phyloP scores from a whole-genome alignment of 2,113 vertebrate genomes.

The Penelope pileata region DNA sequence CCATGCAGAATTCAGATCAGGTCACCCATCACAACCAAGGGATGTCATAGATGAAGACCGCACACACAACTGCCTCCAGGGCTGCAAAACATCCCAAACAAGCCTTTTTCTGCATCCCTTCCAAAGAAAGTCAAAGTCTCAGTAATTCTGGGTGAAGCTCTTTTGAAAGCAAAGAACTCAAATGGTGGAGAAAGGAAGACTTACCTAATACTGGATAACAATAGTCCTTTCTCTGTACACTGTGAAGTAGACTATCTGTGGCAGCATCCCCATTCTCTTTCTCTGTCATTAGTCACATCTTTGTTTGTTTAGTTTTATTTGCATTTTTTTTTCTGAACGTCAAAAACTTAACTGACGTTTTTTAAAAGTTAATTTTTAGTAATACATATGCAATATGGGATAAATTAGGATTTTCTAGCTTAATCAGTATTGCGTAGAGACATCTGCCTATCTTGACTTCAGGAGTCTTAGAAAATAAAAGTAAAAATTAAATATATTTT shows the following conservation, averaged over 20 bases:
- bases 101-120: background rate
- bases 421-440: background rate
- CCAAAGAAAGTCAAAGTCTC: background rate
- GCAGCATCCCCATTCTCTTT: accelerated
- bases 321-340: background rate
- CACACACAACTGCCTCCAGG: background rate
- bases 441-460: background rate
- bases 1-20: background rate
- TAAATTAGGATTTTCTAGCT: background rate
- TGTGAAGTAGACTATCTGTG: background rate
- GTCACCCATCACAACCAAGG: background rate
- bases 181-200: background rate
- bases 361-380: background rate
- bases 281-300: background rate
- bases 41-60: background rate
- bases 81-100: background rate
- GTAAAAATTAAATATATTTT: background rate
- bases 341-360: background rate
- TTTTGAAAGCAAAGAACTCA: background rate
- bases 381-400: background rate
- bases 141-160: background rate
- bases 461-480: background rate
- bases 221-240: background rate
- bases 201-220: background rate
- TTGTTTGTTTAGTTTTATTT: background rate